Percentiles rank a stretch among this genome's conserved stretches.
Evolutionary conservation across 37 sponge, comb jelly and placozoan genomes (phyloP).

Genomic region (Mnemiopsis leidyi): DNA sequence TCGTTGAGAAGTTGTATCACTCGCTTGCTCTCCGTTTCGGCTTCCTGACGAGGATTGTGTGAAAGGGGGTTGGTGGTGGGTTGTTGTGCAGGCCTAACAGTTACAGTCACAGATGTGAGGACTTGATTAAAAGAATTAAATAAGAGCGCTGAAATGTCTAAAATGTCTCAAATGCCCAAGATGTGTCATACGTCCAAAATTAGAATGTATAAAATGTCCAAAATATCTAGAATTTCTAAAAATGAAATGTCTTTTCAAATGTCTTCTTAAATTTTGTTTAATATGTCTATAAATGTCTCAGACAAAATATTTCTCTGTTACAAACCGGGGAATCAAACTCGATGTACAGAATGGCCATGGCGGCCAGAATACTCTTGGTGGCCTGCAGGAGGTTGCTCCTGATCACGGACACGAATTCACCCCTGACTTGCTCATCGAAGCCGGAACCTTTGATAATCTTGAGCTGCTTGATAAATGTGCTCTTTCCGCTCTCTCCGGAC

Average conservation of each 20-base stretch:
- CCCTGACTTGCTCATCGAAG: not conserved
- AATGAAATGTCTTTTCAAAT: too few species aligned
- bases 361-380: not conserved
- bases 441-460: constrained; percentile 1
- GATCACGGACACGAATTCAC: not conserved
- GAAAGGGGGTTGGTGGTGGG: too few species aligned
- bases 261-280: too few species aligned
- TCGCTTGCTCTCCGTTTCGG: not conserved
- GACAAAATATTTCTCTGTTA: too few species aligned
- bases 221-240: too few species aligned
- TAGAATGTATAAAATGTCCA: too few species aligned
- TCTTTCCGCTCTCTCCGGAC: constrained; percentile 22
- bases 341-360: constrained; percentile 45
- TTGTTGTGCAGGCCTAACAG: too few species aligned
- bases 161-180: not conserved
- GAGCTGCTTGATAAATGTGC: constrained; percentile 57
- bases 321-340: constrained; percentile 20
- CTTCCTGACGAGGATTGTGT: not conserved
- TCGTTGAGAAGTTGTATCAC: not conserved
- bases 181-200: too few species aligned
- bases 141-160: not conserved
- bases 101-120: too few species aligned
- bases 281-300: too few species aligned
- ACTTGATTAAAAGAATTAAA: not conserved
- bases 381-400: constrained; percentile 30